These are phyloP conservation scores for Mystacides longicornis DNA, from an alignment of 2,888 invertebrate genomes.

Conservation along the genomic window DNA sequence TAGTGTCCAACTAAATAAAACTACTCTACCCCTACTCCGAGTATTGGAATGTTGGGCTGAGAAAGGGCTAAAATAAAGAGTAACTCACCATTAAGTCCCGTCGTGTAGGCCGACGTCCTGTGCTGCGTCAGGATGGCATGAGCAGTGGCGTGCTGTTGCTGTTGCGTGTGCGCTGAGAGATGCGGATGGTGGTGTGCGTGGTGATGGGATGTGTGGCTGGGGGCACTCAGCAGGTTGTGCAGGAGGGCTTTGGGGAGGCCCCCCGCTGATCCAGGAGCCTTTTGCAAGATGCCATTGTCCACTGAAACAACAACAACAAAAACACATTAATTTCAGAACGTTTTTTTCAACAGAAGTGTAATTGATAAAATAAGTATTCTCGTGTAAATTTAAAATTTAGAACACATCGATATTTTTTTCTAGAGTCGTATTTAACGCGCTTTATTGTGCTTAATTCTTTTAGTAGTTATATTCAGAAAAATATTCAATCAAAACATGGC, in stretches of 20 bases:
- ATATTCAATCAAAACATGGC: too few species aligned
- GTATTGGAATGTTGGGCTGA: too few species aligned
- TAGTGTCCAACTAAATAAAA: too few species aligned
- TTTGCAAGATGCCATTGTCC: slow-evolving; percentile 53
- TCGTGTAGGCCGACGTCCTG: slow-evolving; percentile 59
- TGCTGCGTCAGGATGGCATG: slow-evolving; percentile 39
- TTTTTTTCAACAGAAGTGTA: too few species aligned
- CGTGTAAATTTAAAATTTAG: too few species aligned
- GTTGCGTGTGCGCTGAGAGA: slow-evolving; percentile 40
- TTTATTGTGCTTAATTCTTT: too few species aligned
- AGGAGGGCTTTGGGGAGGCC: slow-evolving; percentile 49
- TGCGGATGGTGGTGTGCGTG: slow-evolving; percentile 44
- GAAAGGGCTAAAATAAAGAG: not conserved
- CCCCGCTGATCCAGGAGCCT: slow-evolving; percentile 33
- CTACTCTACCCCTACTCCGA: too few species aligned
- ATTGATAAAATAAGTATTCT: too few species aligned
- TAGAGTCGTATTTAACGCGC: too few species aligned
- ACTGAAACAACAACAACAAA: slow-evolving; percentile 35
- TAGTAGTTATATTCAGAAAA: too few species aligned
- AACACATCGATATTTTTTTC: too few species aligned
- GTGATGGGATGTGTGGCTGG: slow-evolving; percentile 36
- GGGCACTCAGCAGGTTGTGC: slow-evolving; percentile 57
- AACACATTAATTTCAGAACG: too few species aligned
- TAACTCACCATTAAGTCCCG: slow-evolving; percentile 50
- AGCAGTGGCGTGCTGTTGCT: slow-evolving; percentile 25